Base-by-base conservation (phyloP, 2,113 vertebrate genomes). In the Lepus timidus region DNA sequence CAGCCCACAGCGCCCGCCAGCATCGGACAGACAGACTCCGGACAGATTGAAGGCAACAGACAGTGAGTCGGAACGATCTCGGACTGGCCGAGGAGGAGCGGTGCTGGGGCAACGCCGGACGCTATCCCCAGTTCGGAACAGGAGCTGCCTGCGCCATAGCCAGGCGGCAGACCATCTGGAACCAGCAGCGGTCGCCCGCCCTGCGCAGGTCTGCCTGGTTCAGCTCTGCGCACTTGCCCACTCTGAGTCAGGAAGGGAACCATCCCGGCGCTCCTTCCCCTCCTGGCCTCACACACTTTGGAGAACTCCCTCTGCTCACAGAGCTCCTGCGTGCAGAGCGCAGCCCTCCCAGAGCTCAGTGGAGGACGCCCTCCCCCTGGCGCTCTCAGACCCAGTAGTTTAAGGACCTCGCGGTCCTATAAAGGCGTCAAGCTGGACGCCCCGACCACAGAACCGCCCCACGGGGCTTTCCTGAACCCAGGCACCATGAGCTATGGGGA, bases 401-500 rank as follows among this genome's bases (percentile, higher is more conserved):
- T 80, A 85, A 79, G 67, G 88, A 85, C 85, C 61, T 75, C 5
- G 49, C 2, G 79, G 67, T 92, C 62, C 68, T 51, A 4, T 22
- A 33, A 62, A 89, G 67, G 67, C 25, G 17, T 73, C 85, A 91
- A 33, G 68, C 81, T 96, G 88, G 85, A 89, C 23, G 67, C 74
- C 39, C 80, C 49, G 27, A 89, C 80, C 39, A 92, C 80, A 33
- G 89, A 96, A 81, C 39, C 27, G 27, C 88, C 92, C 78, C 33
- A 73, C 39, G 73, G 73, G 78, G 33, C 31, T 74, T 89, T 85
- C 61, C 49, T 44, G 16, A 89, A 91, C n/a, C 58, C 89, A 4
- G 81, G 74, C 65, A 96, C 85, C 74, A 89, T 85, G 93, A 39
- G 39, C 80, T 94, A 85, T 36, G 85, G 44, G 55, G 88, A 94